Evolutionary conservation across 2,888 invertebrate genomes (phyloP), one percentile per base, ranked within the genome.

Genomic region (Drosophila mercatorum): DNA sequence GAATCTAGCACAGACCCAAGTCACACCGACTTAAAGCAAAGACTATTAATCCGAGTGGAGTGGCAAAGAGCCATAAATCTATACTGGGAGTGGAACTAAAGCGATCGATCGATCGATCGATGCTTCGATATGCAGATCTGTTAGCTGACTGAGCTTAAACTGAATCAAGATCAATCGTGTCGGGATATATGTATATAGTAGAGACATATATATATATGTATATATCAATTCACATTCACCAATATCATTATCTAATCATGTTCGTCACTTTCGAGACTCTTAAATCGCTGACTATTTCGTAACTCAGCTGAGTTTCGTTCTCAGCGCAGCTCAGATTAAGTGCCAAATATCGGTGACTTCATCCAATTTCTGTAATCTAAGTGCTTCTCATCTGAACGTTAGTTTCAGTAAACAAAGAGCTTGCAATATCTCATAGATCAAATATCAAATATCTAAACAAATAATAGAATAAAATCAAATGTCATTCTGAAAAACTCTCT

Each of bases 81-180:
- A 11, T 14, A 14, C 17, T 38, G 52, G 38, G 52, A 53, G 36
- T 53, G 52, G 52, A 41, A 28, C 6, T 11, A 17, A 55, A 38
- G 7, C 36, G 36, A 53, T 38, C 52, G 38, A 53, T 26, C 36
- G 36, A 53, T 38, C 52, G 38, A 53, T 26, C 5, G 14, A 14
- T 11, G 46, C 22, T 11, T 31, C 47, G 31, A 26, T 28, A n/a
- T 28, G 26, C 26, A 26, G 26, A 14, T 47, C 2, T 6, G 5
- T 34, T 34, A 8, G 34, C 10, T 34, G 34, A 34, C 34, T 43
- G 6, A 41, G 2, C 44, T 44, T 43, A 8, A 43, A 3, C 7
- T 43, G 43, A 10, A n/a, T 43, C 8, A 7, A 17, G n/a, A 11
- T 46, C 5, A 6, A 26, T 43, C 11, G 2, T 22, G 44, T 22